Conservation (phyloP, 1,140 invertebrate species). For the Drosophila lowei region DNA sequence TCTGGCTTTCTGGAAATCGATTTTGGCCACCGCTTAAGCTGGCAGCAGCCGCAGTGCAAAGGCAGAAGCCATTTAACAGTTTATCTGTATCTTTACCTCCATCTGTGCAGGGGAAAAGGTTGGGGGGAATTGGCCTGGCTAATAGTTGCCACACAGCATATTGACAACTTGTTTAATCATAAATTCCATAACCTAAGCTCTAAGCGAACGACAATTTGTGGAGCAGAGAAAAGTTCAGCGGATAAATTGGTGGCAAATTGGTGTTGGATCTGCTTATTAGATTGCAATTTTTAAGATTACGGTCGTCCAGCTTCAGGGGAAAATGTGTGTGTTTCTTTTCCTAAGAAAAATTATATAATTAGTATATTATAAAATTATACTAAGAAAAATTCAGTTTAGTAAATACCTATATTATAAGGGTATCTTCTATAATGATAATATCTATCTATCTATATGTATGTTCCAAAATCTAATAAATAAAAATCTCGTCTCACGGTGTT, state of each 20-base stretch:
- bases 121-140: slow-evolving; percentile 27
- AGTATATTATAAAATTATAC: too few relatives aligned
- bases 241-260: slow-evolving; percentile 12
- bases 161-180: slow-evolving; percentile 75
- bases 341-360: too few relatives aligned
- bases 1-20: slow-evolving; percentile 46
- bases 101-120: slow-evolving; percentile 2
- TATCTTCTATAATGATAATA: too few relatives aligned
- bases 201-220: slow-evolving; percentile 26
- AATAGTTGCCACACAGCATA: slow-evolving; percentile 45
- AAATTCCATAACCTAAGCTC: slow-evolving; percentile 73
- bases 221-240: neutral
- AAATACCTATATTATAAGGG: too few relatives aligned
- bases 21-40: slow-evolving; percentile 44
- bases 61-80: slow-evolving; percentile 57
- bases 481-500: too few relatives aligned
- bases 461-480: too few relatives aligned
- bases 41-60: slow-evolving; percentile 5
- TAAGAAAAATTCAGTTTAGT: too few relatives aligned
- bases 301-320: neutral
- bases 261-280: slow-evolving; percentile 8
- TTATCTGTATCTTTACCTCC: slow-evolving; percentile 50
- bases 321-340: too few relatives aligned
- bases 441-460: too few relatives aligned
- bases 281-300: slow-evolving; percentile 16